Evolutionary conservation across 2,797 vertebrate genomes (phyloP), one percentile per base, ranked within the genome.

Genomic region (Xenopus petersii): DNA sequence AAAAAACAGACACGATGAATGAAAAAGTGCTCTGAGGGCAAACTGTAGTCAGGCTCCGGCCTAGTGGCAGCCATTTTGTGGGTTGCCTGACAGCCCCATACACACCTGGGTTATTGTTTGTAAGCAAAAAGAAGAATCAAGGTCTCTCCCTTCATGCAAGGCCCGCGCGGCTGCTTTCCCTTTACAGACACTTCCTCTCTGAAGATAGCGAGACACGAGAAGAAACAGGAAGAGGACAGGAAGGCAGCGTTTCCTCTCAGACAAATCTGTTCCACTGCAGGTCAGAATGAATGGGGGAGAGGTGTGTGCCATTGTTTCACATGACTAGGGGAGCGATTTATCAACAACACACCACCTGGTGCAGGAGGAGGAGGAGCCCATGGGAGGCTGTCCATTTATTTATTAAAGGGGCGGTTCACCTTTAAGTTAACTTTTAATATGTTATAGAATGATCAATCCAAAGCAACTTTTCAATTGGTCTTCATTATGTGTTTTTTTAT

Each of bases 171-270:
- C 49, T 33, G 21, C 51, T 33, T 48, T 33, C 17, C 49, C 54
- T 56, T 33, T 68, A 68, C 9, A 54, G 48, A 7, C 12, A 51
- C 66, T 68, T 68, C 66, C 66, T 68, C 49, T 36, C 26, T 2
- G 3, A 59, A 46, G 30, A 69, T 59, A 21, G 6, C 9, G 13
- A 59, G 33, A 69, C 21, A 4, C 12, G 12, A 58, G 24, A 42
- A 74, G 72, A 67, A 66, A 67, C 72, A 74, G 72, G 72, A 74
- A 74, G 72, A 12, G 64, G 56, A 21, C 64, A 74, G 72, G 72
- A 74, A 74, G 61, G 64, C 46, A 10, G 17, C 30, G 11, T 42
- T 61, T 74, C 64, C 72, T 62, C 56, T 10, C 15, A 2, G 72
- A 58, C 17, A 59, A 49, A 60, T 67, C 63, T 66, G 51, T 30